Base-by-base conservation (phyloP, 2,888 invertebrate species). In the Acrobasis repandana region DNA sequence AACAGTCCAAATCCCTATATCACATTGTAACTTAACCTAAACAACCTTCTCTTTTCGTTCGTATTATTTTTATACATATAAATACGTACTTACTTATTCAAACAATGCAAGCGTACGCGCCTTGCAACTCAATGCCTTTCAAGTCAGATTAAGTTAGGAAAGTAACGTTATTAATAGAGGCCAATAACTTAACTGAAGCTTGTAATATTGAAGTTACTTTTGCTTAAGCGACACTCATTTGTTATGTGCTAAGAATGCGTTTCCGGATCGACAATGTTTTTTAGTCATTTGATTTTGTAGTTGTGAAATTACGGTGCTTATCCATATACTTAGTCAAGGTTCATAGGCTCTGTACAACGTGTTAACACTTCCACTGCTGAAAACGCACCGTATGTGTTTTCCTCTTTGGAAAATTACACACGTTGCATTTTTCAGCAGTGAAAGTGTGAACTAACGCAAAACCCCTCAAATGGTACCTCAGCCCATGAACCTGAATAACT, bases 141-240 rank as follows among this genome's bases (percentile, higher is more conserved):
- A 88, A 91, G 90, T 88, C 90, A 86, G 91, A 91, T 91, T 90
- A 91, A 88, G 86, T 89, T 86, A 88, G 84, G 85, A 87, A 88
- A 88, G 86, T 82, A 82, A 79, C 78, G 79, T 90, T 91, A 89
- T 90, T 90, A 90, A 91, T 90, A 91, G 87, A 88, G 78, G 80
- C 86, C 90, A 89, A 91, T 91, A 91, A 89, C 82, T 91, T 88
- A 89, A 82, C 80, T 75, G 76, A 73, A 72, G 80, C 83, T 88
- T 90, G 89, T 90, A 89, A 90, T 90, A 91, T 91, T 86, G 88
- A 81, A 86, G 83, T 85, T 83, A 87, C 85, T 89, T 89, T 89
- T 86, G 87, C 89, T 87, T 90, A 90, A 90, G 88, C 82, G 88
- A 90, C 85, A 81, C 77, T 80, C 80, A 83, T 91, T 85, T 85